Percentiles rank a stretch among this genome's conserved stretches.
These are phyloP conservation scores for Podotricha telesiphe DNA, from an alignment of 2,888 invertebrate genomes.

Conservation along the genomic window DNA sequence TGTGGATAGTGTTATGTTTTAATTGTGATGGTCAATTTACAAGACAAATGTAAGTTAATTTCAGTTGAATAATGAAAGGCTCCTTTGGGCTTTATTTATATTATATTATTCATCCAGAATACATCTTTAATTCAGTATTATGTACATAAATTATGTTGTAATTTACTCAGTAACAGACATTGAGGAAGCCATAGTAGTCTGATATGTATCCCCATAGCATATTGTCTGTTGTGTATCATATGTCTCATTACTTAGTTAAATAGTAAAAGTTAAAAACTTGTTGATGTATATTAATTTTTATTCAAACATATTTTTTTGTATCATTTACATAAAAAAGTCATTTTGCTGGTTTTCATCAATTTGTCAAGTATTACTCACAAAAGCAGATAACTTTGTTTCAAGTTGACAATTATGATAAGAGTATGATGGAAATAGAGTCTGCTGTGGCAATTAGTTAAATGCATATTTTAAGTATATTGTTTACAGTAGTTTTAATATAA, in stretches of 20 bases:
- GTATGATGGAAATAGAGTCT: conserved; percentile 11
- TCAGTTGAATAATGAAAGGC: not conserved
- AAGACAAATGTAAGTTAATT: conserved; percentile 37
- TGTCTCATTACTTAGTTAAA: not conserved
- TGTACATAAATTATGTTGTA: not conserved
- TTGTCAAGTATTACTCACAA: conserved; percentile 27
- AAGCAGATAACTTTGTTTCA: conserved; percentile 35
- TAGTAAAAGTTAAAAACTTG: too few species aligned
- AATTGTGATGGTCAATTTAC: conserved; percentile 36
- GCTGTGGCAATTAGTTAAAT: conserved; percentile 16
- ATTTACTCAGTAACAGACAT: not conserved
- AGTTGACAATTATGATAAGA: conserved; percentile 31
- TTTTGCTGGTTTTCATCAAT: conserved; percentile 23
- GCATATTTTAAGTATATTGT: not conserved
- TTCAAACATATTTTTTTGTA: too few species aligned
- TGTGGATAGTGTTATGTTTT: conserved; percentile 12
- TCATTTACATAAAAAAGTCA: not conserved
- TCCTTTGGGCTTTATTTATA: not conserved
- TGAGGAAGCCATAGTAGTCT: conserved; percentile 18
- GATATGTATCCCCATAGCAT: conserved; percentile 14
- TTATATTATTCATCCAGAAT: not conserved
- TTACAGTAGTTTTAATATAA: not conserved
- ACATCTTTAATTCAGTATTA: not conserved
- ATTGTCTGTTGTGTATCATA: conserved; percentile 13
- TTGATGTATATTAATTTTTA: too few species aligned